Evolutionary conservation across 2,113 vertebrate species (phyloP), one percentile per base, ranked within the genome.

Genomic region (Pteronura brasiliensis): DNA sequence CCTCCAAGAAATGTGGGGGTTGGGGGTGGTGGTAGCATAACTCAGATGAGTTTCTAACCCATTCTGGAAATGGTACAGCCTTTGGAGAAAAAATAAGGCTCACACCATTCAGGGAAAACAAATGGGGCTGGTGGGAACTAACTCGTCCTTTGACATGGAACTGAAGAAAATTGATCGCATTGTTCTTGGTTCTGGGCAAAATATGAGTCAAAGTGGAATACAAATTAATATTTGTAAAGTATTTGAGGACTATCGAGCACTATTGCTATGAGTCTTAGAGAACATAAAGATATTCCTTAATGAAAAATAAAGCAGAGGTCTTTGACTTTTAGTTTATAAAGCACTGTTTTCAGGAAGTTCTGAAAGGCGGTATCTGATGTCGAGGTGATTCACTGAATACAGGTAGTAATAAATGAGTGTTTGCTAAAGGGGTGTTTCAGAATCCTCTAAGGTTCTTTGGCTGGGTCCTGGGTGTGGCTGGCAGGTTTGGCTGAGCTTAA

Each of bases 401-500:
- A 65, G 95, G 95, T 76, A 8, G 83, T 17, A n/a, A 82, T 0
- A 82, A 27, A 44, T 6, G 1, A 25, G 0, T 25, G 96, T 90
- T 97, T 97, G 95, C 88, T 0, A 0, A 74, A 87, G 81, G 95
- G 91, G 95, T 77, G 83, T 90, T 93, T 61, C 98, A n/a, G 42
- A 96, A 65, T 80, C 85, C 92, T 95, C 55, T 39, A 1, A 80
- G 86, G 86, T 87, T 87, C 55, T 85, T 44, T 31, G 14, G 9
- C 49, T 85, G 79, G 67, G 55, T 49, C 17, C 83, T 0, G 57
- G 98, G 96, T 77, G 94, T 80, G 97, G 92, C 96, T 83, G 83
- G 34, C 74, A 90, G 92, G 63, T 79, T 80, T 11, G 4, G 69
- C 82, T 88, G 85, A 92, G 71, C 85, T 96, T 95, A 93, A 96